phyloP scores from a whole-genome alignment of 1,140 invertebrate genomes.

The Odontomachus brunneus region DNA sequence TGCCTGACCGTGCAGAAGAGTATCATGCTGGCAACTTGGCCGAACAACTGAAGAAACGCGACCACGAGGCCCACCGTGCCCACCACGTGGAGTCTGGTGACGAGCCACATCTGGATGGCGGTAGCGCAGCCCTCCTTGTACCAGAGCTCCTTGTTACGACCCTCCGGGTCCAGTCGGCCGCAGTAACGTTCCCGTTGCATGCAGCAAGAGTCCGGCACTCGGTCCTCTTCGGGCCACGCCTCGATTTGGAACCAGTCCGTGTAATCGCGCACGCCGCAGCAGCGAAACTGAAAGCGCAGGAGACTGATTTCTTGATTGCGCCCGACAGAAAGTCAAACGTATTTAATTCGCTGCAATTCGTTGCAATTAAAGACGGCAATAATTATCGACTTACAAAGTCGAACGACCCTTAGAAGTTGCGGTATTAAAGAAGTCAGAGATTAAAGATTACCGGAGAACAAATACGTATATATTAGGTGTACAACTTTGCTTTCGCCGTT shows the following conservation, averaged over 20 bases:
- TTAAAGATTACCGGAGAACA: background rate
- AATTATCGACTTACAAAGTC: conserved; percentile 18
- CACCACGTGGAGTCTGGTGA: conserved; percentile 89
- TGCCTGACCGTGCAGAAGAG: conserved; percentile 91
- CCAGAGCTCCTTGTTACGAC: conserved; percentile 87
- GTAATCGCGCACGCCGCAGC: conserved; percentile 93
- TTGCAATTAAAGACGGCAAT: conserved; percentile 19
- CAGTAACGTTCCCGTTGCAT: conserved; percentile 85
- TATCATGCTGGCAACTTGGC: conserved; percentile 91
- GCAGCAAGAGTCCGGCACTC: conserved; percentile 94
- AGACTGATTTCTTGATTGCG: too few species aligned
- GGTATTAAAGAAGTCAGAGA: conserved; percentile 17
- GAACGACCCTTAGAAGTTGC: background rate
- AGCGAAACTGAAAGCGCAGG: conserved; percentile 88
- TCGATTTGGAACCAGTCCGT: conserved; percentile 94
- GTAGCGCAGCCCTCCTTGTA: conserved; percentile 89
- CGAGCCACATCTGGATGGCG: conserved; percentile 89
- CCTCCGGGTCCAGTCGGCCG: conserved; percentile 80
- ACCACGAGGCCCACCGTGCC: conserved; percentile 90
- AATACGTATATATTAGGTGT: too few species aligned
- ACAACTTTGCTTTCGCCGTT: too few species aligned
- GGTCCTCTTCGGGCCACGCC: conserved; percentile 90
- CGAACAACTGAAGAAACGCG: conserved; percentile 90
- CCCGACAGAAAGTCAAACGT: too few species aligned
- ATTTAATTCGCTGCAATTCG: too few species aligned